Evolutionary conservation across 2,113 vertebrate genomes (phyloP).

Genomic region (Accipiter virgatus): DNA sequence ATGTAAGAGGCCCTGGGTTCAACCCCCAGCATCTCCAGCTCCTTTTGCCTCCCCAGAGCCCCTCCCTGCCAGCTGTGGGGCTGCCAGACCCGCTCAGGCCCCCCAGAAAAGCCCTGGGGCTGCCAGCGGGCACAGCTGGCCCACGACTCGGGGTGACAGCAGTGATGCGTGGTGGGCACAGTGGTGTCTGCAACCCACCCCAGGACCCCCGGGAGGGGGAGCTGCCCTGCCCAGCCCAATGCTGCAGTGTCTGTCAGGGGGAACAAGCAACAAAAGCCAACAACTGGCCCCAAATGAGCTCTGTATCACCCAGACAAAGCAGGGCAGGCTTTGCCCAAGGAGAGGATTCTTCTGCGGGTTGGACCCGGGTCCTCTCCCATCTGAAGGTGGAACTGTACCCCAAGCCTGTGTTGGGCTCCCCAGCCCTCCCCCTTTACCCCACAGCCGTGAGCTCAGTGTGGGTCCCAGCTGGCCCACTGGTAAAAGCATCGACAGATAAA

Average conservation of each 20-base stretch:
- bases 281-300: not conserved
- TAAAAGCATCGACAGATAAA: not conserved
- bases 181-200: not conserved
- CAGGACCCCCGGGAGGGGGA: not conserved
- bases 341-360: conserved; percentile 32
- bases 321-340: not conserved
- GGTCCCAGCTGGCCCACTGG: not conserved
- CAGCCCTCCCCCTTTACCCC: not conserved
- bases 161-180: not conserved
- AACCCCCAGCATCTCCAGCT: not conserved
- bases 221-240: not conserved
- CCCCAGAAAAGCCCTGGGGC: no score
- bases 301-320: not conserved
- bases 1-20: conserved; percentile 66
- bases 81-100: fast-evolving
- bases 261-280: not conserved
- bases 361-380: conserved; percentile 42
- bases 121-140: not conserved
- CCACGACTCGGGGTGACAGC: not conserved
- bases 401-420: not conserved
- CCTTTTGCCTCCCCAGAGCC: not conserved
- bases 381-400: conserved; percentile 50
- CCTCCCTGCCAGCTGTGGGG: fast-evolving
- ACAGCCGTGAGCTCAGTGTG: fast-evolving
- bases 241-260: not conserved